Conservation (phyloP, 2,113 vertebrate species). For the Sceloporus undulatus region DNA sequence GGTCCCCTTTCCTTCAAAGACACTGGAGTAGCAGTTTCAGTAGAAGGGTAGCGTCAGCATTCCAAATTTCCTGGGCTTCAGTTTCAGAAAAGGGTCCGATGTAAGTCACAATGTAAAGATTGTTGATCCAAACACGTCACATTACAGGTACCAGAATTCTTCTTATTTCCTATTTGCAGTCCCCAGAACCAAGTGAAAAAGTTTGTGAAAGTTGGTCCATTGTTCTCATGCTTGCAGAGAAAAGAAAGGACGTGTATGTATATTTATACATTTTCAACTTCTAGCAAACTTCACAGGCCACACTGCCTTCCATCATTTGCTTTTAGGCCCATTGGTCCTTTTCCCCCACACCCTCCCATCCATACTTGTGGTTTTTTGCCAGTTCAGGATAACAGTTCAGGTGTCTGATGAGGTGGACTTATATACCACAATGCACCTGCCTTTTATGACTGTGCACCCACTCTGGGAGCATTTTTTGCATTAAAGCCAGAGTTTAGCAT, state of each 20-base stretch:
- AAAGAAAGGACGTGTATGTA: background rate
- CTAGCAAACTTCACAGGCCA: background rate
- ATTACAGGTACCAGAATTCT: background rate
- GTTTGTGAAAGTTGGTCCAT: background rate
- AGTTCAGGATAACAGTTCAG: background rate
- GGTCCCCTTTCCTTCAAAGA: background rate
- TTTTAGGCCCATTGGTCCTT: background rate
- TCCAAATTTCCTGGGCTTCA: background rate
- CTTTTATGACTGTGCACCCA: background rate
- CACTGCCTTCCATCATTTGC: background rate
- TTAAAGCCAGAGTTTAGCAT: background rate
- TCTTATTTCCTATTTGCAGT: background rate
- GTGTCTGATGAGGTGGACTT: background rate
- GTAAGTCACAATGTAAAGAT: background rate
- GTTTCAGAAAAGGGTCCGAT: background rate
- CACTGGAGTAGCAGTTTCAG: background rate
- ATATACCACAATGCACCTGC: background rate
- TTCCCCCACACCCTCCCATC: too few species aligned
- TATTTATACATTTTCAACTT: background rate
- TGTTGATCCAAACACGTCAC: background rate
- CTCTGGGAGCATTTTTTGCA: background rate
- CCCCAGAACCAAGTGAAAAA: background rate
- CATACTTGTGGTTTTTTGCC: background rate
- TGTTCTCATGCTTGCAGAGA: background rate
- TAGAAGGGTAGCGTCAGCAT: background rate